Conservation (phyloP, 2,113 vertebrate genomes). For the Microtus richardsoni region DNA sequence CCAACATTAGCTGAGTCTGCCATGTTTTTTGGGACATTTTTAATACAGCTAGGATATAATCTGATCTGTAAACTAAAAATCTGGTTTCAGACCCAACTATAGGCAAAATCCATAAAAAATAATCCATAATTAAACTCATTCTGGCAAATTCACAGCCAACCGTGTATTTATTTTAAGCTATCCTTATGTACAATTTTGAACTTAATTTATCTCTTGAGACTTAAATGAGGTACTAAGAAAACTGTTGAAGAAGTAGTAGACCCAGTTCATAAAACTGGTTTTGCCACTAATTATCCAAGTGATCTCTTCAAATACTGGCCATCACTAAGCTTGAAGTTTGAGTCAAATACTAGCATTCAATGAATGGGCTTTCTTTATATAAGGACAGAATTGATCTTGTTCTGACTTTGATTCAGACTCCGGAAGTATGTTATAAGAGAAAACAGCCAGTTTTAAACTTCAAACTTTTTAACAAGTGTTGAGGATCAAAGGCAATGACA, state of each 20-base stretch:
- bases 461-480: not conserved
- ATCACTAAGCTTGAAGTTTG: not conserved
- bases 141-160: slow-evolving; percentile 50
- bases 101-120: slow-evolving; percentile 42
- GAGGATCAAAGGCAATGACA: not conserved
- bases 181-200: not conserved
- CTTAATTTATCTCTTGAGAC: not conserved
- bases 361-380: not conserved
- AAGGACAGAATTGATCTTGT: not conserved
- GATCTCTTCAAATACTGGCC: not conserved
- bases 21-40: slow-evolving; percentile 59
- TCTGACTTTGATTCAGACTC: not conserved
- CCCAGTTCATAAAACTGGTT: not conserved
- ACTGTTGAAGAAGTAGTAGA: not conserved
- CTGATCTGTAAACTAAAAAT: slow-evolving; percentile 61
- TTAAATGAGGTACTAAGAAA: not conserved
- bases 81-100: not conserved
- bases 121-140: not conserved
- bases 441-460: not conserved
- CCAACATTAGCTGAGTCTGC: slow-evolving; percentile 37
- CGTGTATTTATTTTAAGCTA: not conserved
- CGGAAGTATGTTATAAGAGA: not conserved
- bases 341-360: not conserved
- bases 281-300: not conserved
- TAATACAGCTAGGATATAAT: slow-evolving; percentile 67